Evolutionary conservation across 2,113 vertebrate genomes (phyloP).

Genomic region (Rhea pennata): DNA sequence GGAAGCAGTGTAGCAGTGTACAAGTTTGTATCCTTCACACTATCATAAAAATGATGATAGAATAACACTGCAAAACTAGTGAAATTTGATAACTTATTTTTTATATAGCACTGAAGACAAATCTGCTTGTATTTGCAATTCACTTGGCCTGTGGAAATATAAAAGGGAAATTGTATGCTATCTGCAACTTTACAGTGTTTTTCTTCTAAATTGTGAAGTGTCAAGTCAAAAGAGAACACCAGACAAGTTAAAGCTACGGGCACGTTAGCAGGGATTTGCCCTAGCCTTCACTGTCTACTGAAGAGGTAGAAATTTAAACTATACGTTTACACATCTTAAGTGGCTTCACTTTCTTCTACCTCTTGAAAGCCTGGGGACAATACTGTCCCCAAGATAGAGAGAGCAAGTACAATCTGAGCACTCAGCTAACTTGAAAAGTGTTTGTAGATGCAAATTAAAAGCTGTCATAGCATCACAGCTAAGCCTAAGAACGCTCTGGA

Average conservation of each 20-base stretch:
- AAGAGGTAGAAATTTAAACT: background rate
- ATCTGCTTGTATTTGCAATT: background rate
- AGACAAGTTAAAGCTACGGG: background rate
- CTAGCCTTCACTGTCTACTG: background rate
- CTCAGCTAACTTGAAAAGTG: background rate
- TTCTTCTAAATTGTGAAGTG: background rate
- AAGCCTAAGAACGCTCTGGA: background rate
- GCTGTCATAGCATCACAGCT: background rate
- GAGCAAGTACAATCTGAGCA: background rate
- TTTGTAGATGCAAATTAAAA: background rate
- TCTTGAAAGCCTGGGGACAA: background rate
- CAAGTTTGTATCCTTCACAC: background rate
- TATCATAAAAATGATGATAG: background rate
- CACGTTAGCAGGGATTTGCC: background rate
- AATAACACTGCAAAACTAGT: background rate
- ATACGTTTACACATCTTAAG: background rate
- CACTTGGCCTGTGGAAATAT: background rate
- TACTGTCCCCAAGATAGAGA: rapidly evolving
- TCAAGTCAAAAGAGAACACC: background rate
- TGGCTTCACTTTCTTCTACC: background rate
- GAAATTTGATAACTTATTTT: background rate
- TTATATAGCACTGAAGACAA: background rate
- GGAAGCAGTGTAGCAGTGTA: background rate
- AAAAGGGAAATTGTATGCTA: background rate
- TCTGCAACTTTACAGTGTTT: background rate